Evolutionary conservation across 2,888 invertebrate genomes (phyloP), one percentile per base, ranked within the genome.

Genomic region (Lamellibrachia columna): DNA sequence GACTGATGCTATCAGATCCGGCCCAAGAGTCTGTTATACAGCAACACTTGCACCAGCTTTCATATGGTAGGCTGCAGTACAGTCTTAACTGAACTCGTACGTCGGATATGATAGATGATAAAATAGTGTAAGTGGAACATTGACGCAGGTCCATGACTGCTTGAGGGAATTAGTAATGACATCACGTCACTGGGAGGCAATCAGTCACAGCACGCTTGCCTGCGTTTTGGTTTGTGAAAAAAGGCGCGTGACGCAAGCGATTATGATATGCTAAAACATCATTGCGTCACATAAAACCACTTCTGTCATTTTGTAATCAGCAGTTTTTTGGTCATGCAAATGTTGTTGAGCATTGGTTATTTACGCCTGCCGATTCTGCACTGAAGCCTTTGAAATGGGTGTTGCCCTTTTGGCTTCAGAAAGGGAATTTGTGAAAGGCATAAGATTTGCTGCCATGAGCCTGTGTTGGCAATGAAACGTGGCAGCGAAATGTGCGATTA

Each of bases 231-330:
- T 75, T 75, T 75, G 6, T 75, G 6, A 75, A 75, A 75, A 75
- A 75, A n/a, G 75, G 75, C 75, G 15, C 75, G 1, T 75, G 75
- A 75, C 75, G 75, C 75, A 75, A 75, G 75, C 75, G 22, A 75
- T 75, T 75, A 75, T 75, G 75, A 22, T 75, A 75, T 22, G 75
- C 75, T 75, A 75, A 22, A 75, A 75, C 75, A 75, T 75, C 75
- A 75, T 22, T 75, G 75, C 75, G 75, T 75, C 75, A 75, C 75
- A 4, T 15, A 22, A 75, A 75, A 22, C 75, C 75, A 75, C 75
- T 75, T 22, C 75, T 40, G 75, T 75, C 75, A 75, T 75, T 75
- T 75, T 75, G 75, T 75, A 75, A 75, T 75, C n/a, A n/a, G 75
- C 75, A 75, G 75, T 75, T 75, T 75, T 75, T 75, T 15, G 40